Evolutionary conservation across 2,888 invertebrate genomes (phyloP), one percentile per base, ranked within the genome.

Genomic region (Caenorhabditis imperialis): DNA sequence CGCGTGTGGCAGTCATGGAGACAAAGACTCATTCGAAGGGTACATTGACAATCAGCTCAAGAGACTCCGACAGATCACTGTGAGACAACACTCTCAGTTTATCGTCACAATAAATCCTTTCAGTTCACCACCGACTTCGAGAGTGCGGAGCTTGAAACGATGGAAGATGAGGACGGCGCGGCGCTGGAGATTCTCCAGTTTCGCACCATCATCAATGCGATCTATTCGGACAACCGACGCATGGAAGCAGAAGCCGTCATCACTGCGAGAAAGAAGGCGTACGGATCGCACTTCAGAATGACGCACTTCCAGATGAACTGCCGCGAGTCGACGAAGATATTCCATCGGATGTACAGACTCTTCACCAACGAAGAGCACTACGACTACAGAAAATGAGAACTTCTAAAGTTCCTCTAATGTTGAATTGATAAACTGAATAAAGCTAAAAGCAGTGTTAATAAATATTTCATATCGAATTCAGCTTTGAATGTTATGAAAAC

Each of bases 291-390:
- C 10, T 63, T 63, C 63, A 23, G 48, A n/a, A 16, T 63, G 12
- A 55, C 63, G 8, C 27, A 57, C 44, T 57, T 71, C 27, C 27
- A 50, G 16, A 55, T 62, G 38, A 25, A 22, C n/a, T 71, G 71
- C 44, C 62, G 71, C 25, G 38, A 57, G 12, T 54, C 55, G 16
- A 35, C 47, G 16, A 62, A 71, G 35, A 33, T 61, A 51, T 62
- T 62, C 23, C 63, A 63, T 44, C 71, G 62, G 42, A 48, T 71
- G 33, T 71, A 71, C 30, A 61, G 71, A 8, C 44, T 71, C 30
- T 71, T 71, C 57, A 71, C 71, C 40, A 62, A 71, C 40, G 55
- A 71, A 27, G 45, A 71, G 38, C 42, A 62, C 14, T 71, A 71
- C 33, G 71, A 71, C 57, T 71, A 62, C 51, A 55, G 38, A 23